Evolutionary conservation across 2,888 invertebrate genomes (phyloP), one percentile per base, ranked within the genome.

Genomic region (Hybos culiciformis): DNA sequence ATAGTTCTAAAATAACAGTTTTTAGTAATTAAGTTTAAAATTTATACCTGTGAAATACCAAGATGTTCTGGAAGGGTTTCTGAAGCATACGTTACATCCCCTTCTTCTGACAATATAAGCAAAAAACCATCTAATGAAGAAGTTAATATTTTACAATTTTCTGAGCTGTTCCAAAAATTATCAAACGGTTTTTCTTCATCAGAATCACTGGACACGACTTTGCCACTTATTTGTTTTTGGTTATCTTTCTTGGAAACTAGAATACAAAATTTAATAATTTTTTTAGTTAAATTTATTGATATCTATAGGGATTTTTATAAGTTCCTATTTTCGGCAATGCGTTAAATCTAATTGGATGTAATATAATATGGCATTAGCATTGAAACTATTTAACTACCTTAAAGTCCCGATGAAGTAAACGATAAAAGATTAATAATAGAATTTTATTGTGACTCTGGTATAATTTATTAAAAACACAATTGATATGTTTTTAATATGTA

Each of bases 111-210:
- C 12, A 92, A 68, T 36, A 90, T 83, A 52, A 96, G 58, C 37
- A 94, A 72, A 64, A 96, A 96, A 9, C 96, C 96, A 58, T 93
- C 92, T 51, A 96, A 67, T 1, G 91, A 84, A 62, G 83, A 55
- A n/a, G 59, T 56, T 1, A 62, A 33, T 14, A 61, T 43, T 44
- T 57, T 52, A 39, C 55, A 53, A 20, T 56, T 52, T 32, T 66
- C 66, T 42, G 62, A 63, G 49, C 60, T 59, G 32, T 67, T 60
- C 4, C 62, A 53, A 46, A 59, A 54, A 6, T 3, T 14, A 43
- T 64, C 59, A 48, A 63, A 58, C n/a, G 54, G 48, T 42, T 65
- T 63, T 11, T 53, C 51, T 42, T 51, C 50, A 18, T 46, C 14
- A 23, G 44, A 42, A 17, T 32, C 46, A 9, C 29, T 8, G 14